Base-by-base conservation (phyloP, 2,888 invertebrate genomes). In the Agrenia bidenticulata region DNA sequence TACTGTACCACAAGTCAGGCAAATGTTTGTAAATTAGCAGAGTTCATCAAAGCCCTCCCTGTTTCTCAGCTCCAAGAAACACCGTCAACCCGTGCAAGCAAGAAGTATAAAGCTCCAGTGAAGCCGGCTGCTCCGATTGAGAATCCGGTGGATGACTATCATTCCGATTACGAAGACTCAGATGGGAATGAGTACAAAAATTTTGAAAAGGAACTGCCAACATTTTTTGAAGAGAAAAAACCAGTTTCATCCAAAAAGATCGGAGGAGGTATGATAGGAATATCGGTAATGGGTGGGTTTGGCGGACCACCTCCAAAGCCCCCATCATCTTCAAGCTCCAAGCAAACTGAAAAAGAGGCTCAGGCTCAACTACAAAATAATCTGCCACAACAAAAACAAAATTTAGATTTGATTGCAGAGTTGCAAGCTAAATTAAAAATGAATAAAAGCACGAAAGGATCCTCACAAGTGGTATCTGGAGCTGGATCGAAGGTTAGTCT, bases 361-460 rank as follows among this genome's bases (percentile, higher is more conserved):
- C 32, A 32, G 11, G 32, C 32, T 32, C 32, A 32, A 32, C 11
- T 32, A 4, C 64, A 70, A 11, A 65, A 60, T 11, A 70, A 75
- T 50, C 66, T 74, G 49, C 76, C 76, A 9, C 67, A 74, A 19
- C 76, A 76, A 57, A 68, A 71, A 5, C 72, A 74, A 64, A 76
- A 76, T 61, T 68, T 54, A 2, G 73, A 76, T 49, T 64, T 76
- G 26, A 76, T 76, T 50, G 76, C 76, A 1, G 76, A 76, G 50
- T 49, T 76, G 13, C 76, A 76, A 50, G 73, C 73, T 1, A 76
- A 76, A 53, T 61, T 76, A 41, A 73, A 73, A 37, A 64, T 64
- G 54, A 73, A 69, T 24, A 67, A 67, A 32, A 32, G 32, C 32
- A 32, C 32, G 11, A 32, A 32, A 39, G 62, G 63, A 62, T 7